These are phyloP conservation scores for Toxotes lorentzi DNA, from an alignment of 2,797 vertebrate species.

Conservation along the genomic window DNA sequence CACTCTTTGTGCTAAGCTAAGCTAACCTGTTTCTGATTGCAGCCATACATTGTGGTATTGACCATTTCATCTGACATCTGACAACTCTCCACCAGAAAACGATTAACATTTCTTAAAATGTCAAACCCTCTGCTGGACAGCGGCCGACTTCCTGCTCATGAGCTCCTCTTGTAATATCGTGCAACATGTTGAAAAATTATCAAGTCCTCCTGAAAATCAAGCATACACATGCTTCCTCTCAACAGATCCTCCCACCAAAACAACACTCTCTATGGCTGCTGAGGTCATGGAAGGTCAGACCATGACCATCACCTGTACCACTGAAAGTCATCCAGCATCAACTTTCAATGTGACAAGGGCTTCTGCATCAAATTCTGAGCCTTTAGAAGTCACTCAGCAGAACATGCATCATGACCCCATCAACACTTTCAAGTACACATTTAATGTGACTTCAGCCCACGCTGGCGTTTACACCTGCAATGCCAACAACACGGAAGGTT, in stretches of 20 bases:
- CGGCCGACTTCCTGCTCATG: not conserved
- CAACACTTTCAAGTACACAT: slow-evolving; percentile 2
- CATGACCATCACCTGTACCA: slow-evolving; percentile 47
- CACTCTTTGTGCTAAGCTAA: not conserved
- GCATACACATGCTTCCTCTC: slow-evolving; percentile 24
- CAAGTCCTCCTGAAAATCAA: slow-evolving; percentile 22
- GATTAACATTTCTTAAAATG: not conserved
- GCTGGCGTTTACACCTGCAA: slow-evolving; percentile 59
- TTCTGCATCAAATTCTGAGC: accelerated
- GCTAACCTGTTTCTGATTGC: not conserved
- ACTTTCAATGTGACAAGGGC: not conserved
- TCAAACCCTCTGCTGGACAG: not conserved
- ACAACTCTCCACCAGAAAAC: not conserved
- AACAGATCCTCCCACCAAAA: slow-evolving; percentile 68
- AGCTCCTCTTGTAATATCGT: not conserved
- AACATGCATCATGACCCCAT: accelerated
- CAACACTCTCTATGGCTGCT: slow-evolving; percentile 15
- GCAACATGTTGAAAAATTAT: not conserved
- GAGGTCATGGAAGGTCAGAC: slow-evolving; percentile 40
- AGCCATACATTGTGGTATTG: no score
- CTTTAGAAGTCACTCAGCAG: accelerated
- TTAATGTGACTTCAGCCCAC: slow-evolving; percentile 9
- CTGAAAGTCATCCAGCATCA: slow-evolving; percentile 61
- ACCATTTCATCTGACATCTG: not conserved
- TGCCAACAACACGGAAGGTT: slow-evolving; percentile 37